phyloP scores from a whole-genome alignment of 2,797 vertebrate species.

The Danio tinwini region DNA sequence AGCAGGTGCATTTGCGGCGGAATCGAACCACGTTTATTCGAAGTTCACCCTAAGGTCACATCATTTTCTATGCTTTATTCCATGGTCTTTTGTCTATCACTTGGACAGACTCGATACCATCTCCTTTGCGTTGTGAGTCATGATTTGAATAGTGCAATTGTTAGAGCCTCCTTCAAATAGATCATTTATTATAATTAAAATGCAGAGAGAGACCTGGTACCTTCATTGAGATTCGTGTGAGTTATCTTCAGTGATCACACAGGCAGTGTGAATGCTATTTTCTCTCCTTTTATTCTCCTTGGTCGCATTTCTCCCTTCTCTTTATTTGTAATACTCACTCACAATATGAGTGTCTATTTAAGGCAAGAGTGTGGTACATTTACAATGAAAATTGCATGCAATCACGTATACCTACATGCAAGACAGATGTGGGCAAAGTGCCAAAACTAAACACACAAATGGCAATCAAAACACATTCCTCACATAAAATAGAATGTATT shows the following conservation, averaged over 20 bases:
- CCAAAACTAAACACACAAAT: not conserved
- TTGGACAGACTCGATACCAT: not conserved
- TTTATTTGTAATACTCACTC: constrained; percentile 13
- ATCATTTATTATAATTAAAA: constrained; percentile 74
- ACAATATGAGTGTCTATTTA: constrained; percentile 22
- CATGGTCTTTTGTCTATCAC: constrained; percentile 26
- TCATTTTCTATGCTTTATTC: constrained; percentile 28
- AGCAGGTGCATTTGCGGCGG: constrained; percentile 37
- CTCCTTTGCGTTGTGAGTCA: not conserved
- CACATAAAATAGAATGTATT: too few relatives aligned
- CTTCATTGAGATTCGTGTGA: constrained; percentile 73
- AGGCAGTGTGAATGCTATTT: constrained; percentile 64
- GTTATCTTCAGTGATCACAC: constrained; percentile 68
- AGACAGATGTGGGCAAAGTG: not conserved
- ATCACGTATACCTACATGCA: not conserved
- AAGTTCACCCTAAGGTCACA: constrained; percentile 61
- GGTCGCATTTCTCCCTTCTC: constrained; percentile 21
- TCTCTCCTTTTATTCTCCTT: constrained; percentile 41
- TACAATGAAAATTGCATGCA: not conserved
- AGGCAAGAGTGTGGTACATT: not conserved
- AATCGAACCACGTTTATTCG: constrained; percentile 39
- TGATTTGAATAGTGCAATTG: constrained; percentile 15
- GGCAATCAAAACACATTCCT: not conserved
- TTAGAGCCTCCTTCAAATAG: constrained; percentile 54
- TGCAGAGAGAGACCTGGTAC: constrained; percentile 68